phyloP scores from a whole-genome alignment of 2,888 invertebrate species.

The Acleris emargana region DNA sequence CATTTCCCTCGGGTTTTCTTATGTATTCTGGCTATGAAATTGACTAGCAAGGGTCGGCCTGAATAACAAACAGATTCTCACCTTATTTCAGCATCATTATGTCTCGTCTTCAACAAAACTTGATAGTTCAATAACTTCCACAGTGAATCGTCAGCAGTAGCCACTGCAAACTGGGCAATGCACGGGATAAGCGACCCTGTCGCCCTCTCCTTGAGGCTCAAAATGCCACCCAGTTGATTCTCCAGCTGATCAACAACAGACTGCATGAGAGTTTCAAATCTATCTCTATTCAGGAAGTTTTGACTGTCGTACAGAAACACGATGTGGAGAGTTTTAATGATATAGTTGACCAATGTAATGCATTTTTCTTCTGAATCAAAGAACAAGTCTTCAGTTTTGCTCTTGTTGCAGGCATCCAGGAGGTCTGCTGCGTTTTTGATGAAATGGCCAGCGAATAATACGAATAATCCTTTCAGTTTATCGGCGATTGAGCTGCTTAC shows the following conservation, averaged over 20 bases:
- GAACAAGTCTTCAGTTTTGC: conserved; percentile 79
- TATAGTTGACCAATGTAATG: conserved; percentile 86
- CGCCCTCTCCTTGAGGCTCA: conserved; percentile 84
- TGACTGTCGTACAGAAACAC: conserved; percentile 93
- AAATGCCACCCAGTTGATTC: conserved; percentile 87
- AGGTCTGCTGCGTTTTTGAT: conserved; percentile 90
- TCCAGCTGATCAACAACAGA: conserved; percentile 95
- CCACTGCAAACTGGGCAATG: conserved; percentile 91
- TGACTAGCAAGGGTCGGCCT: no score
- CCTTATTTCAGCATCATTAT: conserved; percentile 84
- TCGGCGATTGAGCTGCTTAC: conserved; percentile 91
- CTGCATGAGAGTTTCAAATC: conserved; percentile 92
- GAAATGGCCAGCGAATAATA: conserved; percentile 94
- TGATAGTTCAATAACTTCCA: conserved; percentile 97
- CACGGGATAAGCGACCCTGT: conserved; percentile 88
- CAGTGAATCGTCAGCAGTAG: conserved; percentile 92
- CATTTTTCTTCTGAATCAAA: conserved; percentile 84
- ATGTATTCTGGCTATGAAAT: no score
- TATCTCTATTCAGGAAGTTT: conserved; percentile 92
- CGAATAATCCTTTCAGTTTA: conserved; percentile 93
- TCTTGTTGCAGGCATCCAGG: conserved; percentile 87
- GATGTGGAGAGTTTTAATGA: conserved; percentile 89
- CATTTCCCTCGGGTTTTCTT: no score
- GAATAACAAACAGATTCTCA: neutral
- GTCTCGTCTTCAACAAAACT: conserved; percentile 93